These are phyloP conservation scores for Drosophila tropicalis DNA, from an alignment of 1,140 invertebrate genomes.

Conservation along the genomic window DNA sequence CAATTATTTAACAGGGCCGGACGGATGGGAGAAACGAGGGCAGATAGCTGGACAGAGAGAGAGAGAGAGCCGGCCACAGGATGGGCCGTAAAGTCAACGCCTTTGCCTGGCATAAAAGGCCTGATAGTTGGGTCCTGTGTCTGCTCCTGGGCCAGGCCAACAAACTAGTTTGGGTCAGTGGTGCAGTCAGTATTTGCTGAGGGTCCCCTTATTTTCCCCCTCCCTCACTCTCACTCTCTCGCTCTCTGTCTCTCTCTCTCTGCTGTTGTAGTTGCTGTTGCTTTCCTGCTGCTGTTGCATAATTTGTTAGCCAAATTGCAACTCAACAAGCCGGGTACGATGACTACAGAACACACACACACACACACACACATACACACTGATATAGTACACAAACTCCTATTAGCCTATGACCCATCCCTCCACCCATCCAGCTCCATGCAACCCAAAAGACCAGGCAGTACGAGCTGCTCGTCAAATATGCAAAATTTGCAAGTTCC, in stretches of 20 bases:
- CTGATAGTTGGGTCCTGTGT: constrained; percentile 2
- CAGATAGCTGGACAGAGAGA: not conserved
- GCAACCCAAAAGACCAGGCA: too few relatives aligned
- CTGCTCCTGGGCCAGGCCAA: not conserved
- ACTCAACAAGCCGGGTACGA: constrained; percentile 70
- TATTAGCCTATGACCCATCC: not conserved
- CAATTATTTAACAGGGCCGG: constrained; percentile 74
- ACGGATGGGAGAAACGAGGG: constrained; percentile 27
- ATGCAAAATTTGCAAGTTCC: constrained; percentile 68
- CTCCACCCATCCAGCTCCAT: not conserved
- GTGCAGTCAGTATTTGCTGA: constrained; percentile 33
- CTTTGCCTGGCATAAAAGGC: constrained; percentile 4
- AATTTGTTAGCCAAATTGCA: constrained; percentile 81
- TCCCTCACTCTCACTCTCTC: not conserved
- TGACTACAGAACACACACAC: constrained; percentile 26
- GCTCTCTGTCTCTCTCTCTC: not conserved
- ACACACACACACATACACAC: constrained; percentile 27
- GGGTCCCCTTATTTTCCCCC: not conserved
- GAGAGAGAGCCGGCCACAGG: not conserved
- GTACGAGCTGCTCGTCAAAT: constrained; percentile 59
- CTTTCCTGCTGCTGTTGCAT: constrained; percentile 60
- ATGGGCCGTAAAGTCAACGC: constrained; percentile 52
- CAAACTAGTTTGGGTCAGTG: constrained; percentile 58
- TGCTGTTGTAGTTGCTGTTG: constrained; percentile 23
- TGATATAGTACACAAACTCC: constrained; percentile 8